phyloP scores from a whole-genome alignment of 2,797 vertebrate genomes.

The Sebastes itinus region DNA sequence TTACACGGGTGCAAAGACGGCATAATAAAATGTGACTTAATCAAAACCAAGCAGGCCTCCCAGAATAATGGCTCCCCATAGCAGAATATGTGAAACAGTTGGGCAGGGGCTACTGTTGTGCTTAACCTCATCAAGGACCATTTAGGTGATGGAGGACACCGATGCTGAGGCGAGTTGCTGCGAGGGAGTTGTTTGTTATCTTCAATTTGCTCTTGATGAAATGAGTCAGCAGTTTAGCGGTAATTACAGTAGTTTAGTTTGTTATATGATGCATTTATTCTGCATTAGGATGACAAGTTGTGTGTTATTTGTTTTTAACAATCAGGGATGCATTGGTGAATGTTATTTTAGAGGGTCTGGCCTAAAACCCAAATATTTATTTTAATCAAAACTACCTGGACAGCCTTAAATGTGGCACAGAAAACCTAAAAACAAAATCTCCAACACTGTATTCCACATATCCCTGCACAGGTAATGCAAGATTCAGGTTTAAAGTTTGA shows the following conservation, averaged over 20 bases:
- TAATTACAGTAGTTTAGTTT: conserved; percentile 51
- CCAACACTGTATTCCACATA: neutral
- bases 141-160: conserved; percentile 62
- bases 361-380: neutral
- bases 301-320: conserved; percentile 21
- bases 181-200: conserved; percentile 57
- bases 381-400: neutral
- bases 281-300: neutral
- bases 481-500: conserved; percentile 44
- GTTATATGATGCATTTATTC: conserved; percentile 11
- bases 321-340: neutral
- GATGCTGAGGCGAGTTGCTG: conserved; percentile 43
- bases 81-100: conserved; percentile 79
- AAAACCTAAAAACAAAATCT: neutral
- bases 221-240: conserved; percentile 62
- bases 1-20: conserved; percentile 78
- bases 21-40: conserved; percentile 87
- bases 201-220: conserved; percentile 66
- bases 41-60: conserved; percentile 77
- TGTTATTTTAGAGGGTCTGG: neutral
- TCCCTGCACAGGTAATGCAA: neutral
- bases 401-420: neutral
- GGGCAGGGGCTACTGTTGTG: conserved; percentile 65
- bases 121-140: conserved; percentile 78
- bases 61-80: conserved; percentile 81